These are phyloP conservation scores for Heliconius erato DNA, from an alignment of 2,888 invertebrate species.

Conservation along the genomic window DNA sequence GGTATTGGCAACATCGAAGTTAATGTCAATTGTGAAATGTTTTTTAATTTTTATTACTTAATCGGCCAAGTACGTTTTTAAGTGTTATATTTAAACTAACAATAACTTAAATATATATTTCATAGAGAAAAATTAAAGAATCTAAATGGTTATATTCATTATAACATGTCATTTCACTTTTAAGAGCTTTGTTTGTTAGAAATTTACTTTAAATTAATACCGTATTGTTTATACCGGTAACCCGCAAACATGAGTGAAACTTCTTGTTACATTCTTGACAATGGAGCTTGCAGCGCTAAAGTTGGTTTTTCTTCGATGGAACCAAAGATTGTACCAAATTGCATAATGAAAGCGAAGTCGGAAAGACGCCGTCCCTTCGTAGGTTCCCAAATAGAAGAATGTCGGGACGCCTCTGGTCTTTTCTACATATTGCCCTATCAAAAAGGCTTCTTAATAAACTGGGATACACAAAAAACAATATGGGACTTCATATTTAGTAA, in stretches of 20 bases:
- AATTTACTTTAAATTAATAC: not conserved
- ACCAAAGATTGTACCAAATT: conserved; percentile 94
- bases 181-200: not conserved
- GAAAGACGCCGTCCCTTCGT: conserved; percentile 97
- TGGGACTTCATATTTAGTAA: conserved; percentile 98
- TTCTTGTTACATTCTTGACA: conserved; percentile 91
- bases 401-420: conserved; percentile 97
- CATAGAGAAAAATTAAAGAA: no score
- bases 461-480: conserved; percentile 97
- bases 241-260: conserved; percentile 70
- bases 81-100: no score
- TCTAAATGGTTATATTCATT: not conserved
- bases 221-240: conserved; percentile 44
- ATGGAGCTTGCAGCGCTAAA: conserved; percentile 95
- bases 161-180: no score
- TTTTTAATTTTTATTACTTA: no score
- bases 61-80: no score
- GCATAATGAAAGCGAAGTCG: conserved; percentile 99
- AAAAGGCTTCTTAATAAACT: conserved; percentile 97
- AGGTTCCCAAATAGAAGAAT: conserved; percentile 96
- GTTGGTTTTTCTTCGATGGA: conserved; percentile 91
- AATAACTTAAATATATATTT: no score
- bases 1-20: no score
- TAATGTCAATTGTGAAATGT: no score
- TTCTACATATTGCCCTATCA: conserved; percentile 98